These are phyloP conservation scores for Azorinus chamasolen DNA, from an alignment of 2,888 invertebrate species.

Conservation along the genomic window DNA sequence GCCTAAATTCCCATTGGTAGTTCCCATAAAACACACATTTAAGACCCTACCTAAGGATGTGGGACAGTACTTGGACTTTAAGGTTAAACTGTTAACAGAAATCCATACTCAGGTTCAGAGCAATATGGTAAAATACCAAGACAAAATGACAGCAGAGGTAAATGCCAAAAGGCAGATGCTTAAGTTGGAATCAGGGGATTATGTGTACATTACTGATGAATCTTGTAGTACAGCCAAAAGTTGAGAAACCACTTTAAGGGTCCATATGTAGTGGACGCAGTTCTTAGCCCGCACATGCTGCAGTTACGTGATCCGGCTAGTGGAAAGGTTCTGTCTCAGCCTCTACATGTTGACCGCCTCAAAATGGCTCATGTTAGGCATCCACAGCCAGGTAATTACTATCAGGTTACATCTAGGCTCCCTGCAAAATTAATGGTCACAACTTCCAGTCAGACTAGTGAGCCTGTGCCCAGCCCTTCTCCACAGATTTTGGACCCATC, in stretches of 20 bases:
- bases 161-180: constrained; percentile 24
- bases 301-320: constrained; percentile 24
- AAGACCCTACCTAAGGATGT: constrained; percentile 5
- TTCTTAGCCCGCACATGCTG: constrained; percentile 47
- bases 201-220: constrained; percentile 54
- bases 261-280: constrained; percentile 51
- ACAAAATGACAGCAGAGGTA: constrained; percentile 14
- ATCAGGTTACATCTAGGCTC: constrained; percentile 8
- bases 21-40: neutral
- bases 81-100: neutral
- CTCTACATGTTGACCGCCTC: constrained; percentile 54
- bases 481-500: constrained; percentile 3
- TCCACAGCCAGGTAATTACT: constrained; percentile 42
- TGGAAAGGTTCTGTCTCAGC: constrained; percentile 21
- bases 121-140: constrained; percentile 19
- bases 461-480: neutral
- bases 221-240: constrained; percentile 46
- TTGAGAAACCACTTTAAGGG: constrained; percentile 46
- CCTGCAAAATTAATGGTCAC: neutral
- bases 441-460: neutral
- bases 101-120: constrained; percentile 13
- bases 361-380: constrained; percentile 57
- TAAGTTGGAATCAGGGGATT: constrained; percentile 40
- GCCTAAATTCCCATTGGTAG: constrained; percentile 42
- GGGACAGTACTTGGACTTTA: constrained; percentile 5